A percentile compares a stretch with the other conserved stretches of the same genome.
Evolutionary conservation across 2,113 vertebrate genomes (phyloP).

Genomic region (Lophius piscatorius): DNA sequence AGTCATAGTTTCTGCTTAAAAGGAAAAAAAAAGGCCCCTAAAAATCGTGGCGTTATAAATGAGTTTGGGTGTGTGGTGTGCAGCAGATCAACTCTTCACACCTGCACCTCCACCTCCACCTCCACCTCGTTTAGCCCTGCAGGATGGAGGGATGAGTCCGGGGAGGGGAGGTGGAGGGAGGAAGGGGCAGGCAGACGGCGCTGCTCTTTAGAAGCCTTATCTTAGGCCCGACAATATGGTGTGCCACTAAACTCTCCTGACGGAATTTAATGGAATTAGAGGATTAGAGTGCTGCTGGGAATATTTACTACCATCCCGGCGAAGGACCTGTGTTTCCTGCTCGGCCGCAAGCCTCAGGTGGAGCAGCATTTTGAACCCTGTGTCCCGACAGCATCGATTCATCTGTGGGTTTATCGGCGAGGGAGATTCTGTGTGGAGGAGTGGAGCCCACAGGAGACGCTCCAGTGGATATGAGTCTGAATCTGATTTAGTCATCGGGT

Average conservation of each 20-base stretch:
- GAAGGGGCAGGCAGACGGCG: conserved; percentile 65
- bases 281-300: conserved; percentile 74
- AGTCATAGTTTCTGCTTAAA: no score
- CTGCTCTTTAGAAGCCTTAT: conserved; percentile 73
- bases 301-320: conserved; percentile 64
- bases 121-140: conserved; percentile 43
- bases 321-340: conserved; percentile 31
- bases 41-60: no score
- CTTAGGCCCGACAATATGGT: conserved; percentile 74
- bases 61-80: no score
- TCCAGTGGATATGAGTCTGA: no score
- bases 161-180: conserved; percentile 11
- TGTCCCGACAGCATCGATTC: conserved; percentile 17
- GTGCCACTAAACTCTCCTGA: conserved; percentile 76
- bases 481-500: no score
- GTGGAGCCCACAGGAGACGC: no score
- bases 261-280: conserved; percentile 78
- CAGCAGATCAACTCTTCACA: no score
- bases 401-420: not conserved
- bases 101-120: not conserved
- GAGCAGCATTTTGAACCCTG: conserved; percentile 1
- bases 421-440: conserved; percentile 1
- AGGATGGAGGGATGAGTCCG: conserved; percentile 31
- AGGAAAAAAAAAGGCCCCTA: no score
- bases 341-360: no score